phyloP scores from a whole-genome alignment of 2,113 vertebrate species.

The Apistogramma diplotaenia region DNA sequence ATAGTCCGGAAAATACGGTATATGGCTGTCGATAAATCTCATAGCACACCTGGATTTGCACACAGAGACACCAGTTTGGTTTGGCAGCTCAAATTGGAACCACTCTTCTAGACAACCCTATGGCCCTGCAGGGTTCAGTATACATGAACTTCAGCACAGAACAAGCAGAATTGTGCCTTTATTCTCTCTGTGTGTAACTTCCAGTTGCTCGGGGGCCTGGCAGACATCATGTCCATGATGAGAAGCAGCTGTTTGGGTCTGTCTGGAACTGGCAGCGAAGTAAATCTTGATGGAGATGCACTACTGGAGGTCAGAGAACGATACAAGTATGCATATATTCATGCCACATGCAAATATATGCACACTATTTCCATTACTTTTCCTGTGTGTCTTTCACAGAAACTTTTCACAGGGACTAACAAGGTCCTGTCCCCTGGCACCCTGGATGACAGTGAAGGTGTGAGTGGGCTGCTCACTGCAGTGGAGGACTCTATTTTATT shows the following conservation, averaged over 20 bases:
- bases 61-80: background rate
- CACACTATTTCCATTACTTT: background rate
- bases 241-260: conserved; percentile 69
- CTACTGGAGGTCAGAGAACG: conserved; percentile 70
- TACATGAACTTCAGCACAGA: background rate
- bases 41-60: background rate
- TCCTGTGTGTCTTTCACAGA: conserved; percentile 40
- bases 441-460: background rate
- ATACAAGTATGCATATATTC: conserved; percentile 4
- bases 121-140: background rate
- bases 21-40: background rate
- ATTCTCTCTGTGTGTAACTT: conserved; percentile 29
- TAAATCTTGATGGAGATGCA: conserved; percentile 44
- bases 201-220: conserved; percentile 46
- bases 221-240: conserved; percentile 59
- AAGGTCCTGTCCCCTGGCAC: conserved; percentile 28
- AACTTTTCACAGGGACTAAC: conserved; percentile 53
- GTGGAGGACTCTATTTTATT: conserved; percentile 71
- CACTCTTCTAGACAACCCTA: background rate
- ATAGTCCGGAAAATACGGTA: too few relatives aligned
- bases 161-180: conserved; percentile 19
- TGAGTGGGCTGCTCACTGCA: conserved; percentile 54
- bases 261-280: background rate
- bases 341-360: background rate
- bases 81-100: background rate